Base-by-base conservation (phyloP, 2,797 vertebrate genomes). In the Eulemur mongoz region DNA sequence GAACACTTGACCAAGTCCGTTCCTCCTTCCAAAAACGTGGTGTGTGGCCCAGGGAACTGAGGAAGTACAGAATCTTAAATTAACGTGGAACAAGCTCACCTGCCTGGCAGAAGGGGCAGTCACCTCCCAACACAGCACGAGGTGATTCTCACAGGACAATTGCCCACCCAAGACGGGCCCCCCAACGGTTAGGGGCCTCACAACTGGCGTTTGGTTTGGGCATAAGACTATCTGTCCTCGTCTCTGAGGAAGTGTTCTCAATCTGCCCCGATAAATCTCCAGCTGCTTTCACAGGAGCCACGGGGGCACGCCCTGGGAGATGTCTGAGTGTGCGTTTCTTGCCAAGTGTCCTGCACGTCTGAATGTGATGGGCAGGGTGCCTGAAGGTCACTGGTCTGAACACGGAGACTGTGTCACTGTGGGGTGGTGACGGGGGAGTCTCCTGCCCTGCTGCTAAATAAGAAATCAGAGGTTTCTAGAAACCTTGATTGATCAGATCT, bases 391-490 rank as follows among this genome's bases (percentile, higher is more conserved):
- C 40, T 65, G 57, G 32, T 22, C 10, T 61, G 15, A 54, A 25
- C 22, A n/a, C 40, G 2, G 13, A 63, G 50, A 76, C 38, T 48
- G 27, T 18, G 20, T 10, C 7, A 15, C 1, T 25, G 30, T 23
- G 18, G 54, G 69, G 10, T 20, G 7, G 18, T 22, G 30, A 27
- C 7, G 12, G 2, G 32, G n/a, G 14, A 13, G 7, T 30, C 30
- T 80, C 22, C 10, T 22, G 3, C 22, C n/a, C 7, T 48, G 0
- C 14, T 72, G 43, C 27, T 70, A 30, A 48, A 1, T 35, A 76
- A 32, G 13, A 76, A 50, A 72, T 54, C 14, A 63, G 65, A 43
- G 48, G 35, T 73, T 78, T 87, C 63, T 48, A 48, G 70, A 94
- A 59, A 82, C 17, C 14, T 7, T 13, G 25, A 45, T 23, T 30